These are phyloP conservation scores for Dryomyza anilis DNA, from an alignment of 2,888 invertebrate genomes.

Conservation along the genomic window DNA sequence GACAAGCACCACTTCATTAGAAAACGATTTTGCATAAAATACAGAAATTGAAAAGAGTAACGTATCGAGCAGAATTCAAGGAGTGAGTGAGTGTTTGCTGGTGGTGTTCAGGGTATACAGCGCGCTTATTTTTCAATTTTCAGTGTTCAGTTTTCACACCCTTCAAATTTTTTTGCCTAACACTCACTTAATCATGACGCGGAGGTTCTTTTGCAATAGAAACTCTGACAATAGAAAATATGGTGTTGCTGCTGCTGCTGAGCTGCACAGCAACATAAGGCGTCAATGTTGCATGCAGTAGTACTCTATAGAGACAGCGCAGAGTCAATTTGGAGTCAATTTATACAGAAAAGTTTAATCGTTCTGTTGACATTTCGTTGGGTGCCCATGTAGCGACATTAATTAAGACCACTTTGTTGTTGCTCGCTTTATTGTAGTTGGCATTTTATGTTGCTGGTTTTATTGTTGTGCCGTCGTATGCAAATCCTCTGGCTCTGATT, in stretches of 20 bases:
- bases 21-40: conserved; percentile 19
- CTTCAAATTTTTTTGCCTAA: conserved; percentile 25
- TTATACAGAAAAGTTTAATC: not conserved
- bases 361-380: conserved; percentile 9
- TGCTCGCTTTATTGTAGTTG: no score
- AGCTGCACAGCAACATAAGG: no score
- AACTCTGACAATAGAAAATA: not conserved
- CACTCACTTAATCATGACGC: conserved; percentile 14
- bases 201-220: not conserved
- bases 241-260: not conserved
- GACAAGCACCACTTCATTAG: conserved; percentile 12
- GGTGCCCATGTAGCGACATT: conserved; percentile 43
- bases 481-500: conserved; percentile 30
- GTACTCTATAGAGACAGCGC: not conserved
- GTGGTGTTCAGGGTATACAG: not conserved
- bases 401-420: not conserved
- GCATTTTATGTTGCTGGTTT: no score
- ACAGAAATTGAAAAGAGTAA: not conserved
- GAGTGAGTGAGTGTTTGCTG: not conserved
- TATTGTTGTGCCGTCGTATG: no score
- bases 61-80: not conserved
- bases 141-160: conserved; percentile 31
- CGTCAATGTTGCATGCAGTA: no score
- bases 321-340: not conserved
- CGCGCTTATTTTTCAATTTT: conserved; percentile 2